phyloP scores from a whole-genome alignment of 2,888 invertebrate genomes.

The Ectropis crepuscularia region DNA sequence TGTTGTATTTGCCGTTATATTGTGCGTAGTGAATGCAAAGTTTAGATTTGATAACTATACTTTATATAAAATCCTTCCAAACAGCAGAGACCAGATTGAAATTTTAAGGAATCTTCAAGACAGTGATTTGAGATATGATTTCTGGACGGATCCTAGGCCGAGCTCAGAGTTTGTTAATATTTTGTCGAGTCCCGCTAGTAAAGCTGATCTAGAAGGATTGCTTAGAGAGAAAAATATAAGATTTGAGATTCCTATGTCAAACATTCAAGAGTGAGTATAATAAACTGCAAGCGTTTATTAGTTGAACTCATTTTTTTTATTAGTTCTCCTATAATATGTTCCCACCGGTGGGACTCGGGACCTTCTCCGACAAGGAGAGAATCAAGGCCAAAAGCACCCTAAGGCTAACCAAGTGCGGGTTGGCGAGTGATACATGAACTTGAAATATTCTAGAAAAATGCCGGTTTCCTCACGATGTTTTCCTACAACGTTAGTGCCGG shows the following conservation, averaged over 20 bases:
- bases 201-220: constrained; percentile 53
- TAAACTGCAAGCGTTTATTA: too few relatives aligned
- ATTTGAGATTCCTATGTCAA: constrained; percentile 64
- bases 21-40: constrained; percentile 48
- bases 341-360: too few relatives aligned
- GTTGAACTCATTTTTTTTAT: too few relatives aligned
- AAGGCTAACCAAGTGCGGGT: too few relatives aligned
- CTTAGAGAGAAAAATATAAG: constrained; percentile 59
- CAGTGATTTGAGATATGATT: constrained; percentile 65
- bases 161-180: constrained; percentile 60
- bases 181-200: constrained; percentile 64
- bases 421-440: too few relatives aligned
- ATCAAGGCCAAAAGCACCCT: too few relatives aligned
- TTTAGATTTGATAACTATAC: constrained; percentile 59
- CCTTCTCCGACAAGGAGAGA: too few relatives aligned
- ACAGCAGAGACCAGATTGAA: constrained; percentile 68
- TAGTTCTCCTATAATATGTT: too few relatives aligned
- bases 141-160: constrained; percentile 61
- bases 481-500: too few relatives aligned
- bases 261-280: constrained; percentile 75
- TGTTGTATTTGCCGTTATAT: constrained; percentile 6
- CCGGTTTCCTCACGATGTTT: too few relatives aligned
- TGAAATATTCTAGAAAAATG: too few relatives aligned
- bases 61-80: constrained; percentile 80
- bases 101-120: constrained; percentile 71